Percentiles rank a stretch among this genome's conserved stretches.
phyloP scores from a whole-genome alignment of 1,140 invertebrate genomes.

The Microplitis mediator region DNA sequence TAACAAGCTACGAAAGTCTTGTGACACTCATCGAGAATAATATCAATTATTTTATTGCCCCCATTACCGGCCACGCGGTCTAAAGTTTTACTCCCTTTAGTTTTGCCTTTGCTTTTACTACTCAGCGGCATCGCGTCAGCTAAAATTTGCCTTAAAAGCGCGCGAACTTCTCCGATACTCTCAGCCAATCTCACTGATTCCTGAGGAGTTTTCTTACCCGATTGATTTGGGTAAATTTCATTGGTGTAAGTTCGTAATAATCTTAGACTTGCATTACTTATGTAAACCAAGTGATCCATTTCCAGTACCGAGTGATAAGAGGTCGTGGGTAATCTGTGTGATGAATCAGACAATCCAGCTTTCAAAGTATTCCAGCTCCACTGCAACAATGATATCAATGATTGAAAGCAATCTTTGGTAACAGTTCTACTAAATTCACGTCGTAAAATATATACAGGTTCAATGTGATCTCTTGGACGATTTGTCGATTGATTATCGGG shows the following conservation, averaged over 20 bases:
- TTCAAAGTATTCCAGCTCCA: conserved; percentile 85
- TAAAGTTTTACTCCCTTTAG: conserved; percentile 39
- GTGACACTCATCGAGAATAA: conserved; percentile 88
- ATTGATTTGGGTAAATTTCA: conserved; percentile 84
- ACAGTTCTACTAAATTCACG: conserved; percentile 80
- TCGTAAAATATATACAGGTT: conserved; percentile 77
- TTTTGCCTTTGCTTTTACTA: conserved; percentile 57
- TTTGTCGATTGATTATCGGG: conserved; percentile 70
- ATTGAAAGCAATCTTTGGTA: conserved; percentile 83
- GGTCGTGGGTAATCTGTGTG: conserved; percentile 47
- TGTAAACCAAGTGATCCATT: conserved; percentile 86
- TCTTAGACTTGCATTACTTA: conserved; percentile 81
- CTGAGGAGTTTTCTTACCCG: conserved; percentile 66
- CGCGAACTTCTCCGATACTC: conserved; percentile 83
- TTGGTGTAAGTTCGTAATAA: conserved; percentile 84
- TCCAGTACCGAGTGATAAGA: conserved; percentile 67
- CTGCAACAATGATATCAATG: conserved; percentile 77
- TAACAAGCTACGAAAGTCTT: conserved; percentile 90
- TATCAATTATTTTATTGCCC: conserved; percentile 64
- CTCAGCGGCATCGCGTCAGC: conserved; percentile 72
- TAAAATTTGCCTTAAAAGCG: conserved; percentile 82
- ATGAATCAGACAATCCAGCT: conserved; percentile 67
- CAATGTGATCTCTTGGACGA: conserved; percentile 66
- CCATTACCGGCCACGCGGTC: conserved; percentile 1
- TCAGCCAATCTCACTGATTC: conserved; percentile 82